Evolutionary conservation across 2,888 invertebrate species (phyloP), one percentile per base, ranked within the genome.

Genomic region (Calephelis perditalis): DNA sequence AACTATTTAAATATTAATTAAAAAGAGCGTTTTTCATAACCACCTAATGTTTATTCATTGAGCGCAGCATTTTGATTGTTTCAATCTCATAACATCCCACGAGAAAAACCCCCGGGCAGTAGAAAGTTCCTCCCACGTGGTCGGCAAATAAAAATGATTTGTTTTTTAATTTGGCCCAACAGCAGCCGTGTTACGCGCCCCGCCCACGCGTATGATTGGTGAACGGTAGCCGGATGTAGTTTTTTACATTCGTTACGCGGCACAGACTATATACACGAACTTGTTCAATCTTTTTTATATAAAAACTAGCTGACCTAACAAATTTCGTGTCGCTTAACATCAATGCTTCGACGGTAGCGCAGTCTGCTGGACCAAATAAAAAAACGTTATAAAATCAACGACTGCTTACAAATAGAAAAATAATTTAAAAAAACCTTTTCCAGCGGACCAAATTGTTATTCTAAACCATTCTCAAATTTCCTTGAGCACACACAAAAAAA

Each of bases 81-180:
- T 26, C 45, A 35, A 45, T 57, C 61, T 52, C 60, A 45, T 46
- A 59, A 63, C 65, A 61, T 69, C 86, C 85, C 82, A 86, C 84
- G 84, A 82, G 79, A 79, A 79, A 75, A 71, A 71, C 78, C 86
- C 79, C 75, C 77, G 71, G 79, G 87, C 81, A 72, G 77, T 86
- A 88, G 89, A 89, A 87, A 88, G 88, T 87, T 82, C 84, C 87
- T 82, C 90, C 88, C 86, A 88, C 88, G 79, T 73, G 75, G 72
- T 68, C 65, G 61, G 66, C 68, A 73, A 74, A 75, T 74, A 76
- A 77, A 77, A 76, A 78, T 74, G 68, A 73, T 81, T 78, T 77
- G 70, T 79, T 81, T 83, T 84, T 84, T 76, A 70, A 77, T 82
- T 72, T 75, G 75, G 74, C 71, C 77, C 78, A 77, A 78, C 75